These are phyloP conservation scores for Anthonomus grandis DNA, from an alignment of 1,140 invertebrate species.

Conservation along the genomic window DNA sequence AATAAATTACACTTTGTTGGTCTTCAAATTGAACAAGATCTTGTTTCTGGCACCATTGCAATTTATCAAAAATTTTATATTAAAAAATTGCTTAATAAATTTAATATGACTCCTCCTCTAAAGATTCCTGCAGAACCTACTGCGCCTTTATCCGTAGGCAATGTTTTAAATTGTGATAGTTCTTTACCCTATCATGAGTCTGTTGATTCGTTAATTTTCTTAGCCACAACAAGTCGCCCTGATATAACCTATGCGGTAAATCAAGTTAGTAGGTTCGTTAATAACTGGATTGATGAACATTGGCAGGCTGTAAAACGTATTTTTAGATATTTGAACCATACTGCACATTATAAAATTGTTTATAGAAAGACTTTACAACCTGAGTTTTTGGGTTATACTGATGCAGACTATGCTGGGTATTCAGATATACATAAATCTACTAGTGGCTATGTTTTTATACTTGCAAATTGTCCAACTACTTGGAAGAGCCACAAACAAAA, in stretches of 20 bases:
- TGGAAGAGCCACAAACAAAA: slow-evolving; percentile 43
- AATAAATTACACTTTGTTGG: too few species aligned
- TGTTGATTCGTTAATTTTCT: slow-evolving; percentile 46
- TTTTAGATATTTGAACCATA: slow-evolving; percentile 47
- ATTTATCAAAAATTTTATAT: too few species aligned
- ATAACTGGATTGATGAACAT: slow-evolving; percentile 30
- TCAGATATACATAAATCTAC: too few species aligned
- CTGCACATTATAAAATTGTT: slow-evolving; percentile 25
- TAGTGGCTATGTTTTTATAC: too few species aligned
- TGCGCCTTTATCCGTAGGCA: background rate
- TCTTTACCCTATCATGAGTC: slow-evolving; percentile 34
- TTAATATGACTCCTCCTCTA: too few species aligned
- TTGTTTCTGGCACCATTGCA: background rate
- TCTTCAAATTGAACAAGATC: background rate
- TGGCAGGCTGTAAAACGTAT: slow-evolving; percentile 46
- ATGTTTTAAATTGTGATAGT: slow-evolving; percentile 2
- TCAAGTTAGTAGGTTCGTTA: slow-evolving; percentile 37
- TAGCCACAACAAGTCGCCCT: slow-evolving; percentile 43
- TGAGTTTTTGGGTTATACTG: too few species aligned
- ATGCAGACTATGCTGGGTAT: too few species aligned
- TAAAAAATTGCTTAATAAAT: too few species aligned
- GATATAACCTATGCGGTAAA: slow-evolving; percentile 47
- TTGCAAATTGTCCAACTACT: slow-evolving; percentile 32
- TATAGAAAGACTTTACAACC: slow-evolving; percentile 6
- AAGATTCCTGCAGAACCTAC: too few species aligned